Conservation (phyloP, 2,113 vertebrate genomes). For the Syngnathoides biaculeatus region DNA sequence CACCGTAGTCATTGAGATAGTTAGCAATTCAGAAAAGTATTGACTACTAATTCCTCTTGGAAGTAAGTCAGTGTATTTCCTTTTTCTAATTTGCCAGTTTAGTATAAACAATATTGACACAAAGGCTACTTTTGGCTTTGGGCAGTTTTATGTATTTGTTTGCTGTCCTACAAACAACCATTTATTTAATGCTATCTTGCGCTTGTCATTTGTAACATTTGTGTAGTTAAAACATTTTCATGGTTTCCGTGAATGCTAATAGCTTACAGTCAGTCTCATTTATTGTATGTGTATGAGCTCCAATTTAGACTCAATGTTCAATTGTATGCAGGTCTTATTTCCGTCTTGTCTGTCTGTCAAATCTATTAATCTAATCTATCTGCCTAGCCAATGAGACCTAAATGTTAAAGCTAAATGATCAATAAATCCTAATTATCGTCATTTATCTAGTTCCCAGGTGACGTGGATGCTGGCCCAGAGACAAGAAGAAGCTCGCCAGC, state of each 20-base stretch:
- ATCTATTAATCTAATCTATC: too few species aligned
- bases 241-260: constrained; percentile 15
- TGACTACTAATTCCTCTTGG: too few species aligned
- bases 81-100: too few species aligned
- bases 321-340: not conserved
- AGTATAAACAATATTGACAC: too few species aligned
- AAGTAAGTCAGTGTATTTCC: too few species aligned
- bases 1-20: not conserved
- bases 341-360: too few species aligned
- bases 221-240: constrained; percentile 2
- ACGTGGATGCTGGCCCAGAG: constrained; percentile 99
- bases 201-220: not conserved
- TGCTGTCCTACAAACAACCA: not conserved
- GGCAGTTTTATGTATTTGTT: too few species aligned
- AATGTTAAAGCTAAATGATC: too few species aligned
- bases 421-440: not conserved
- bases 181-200: not conserved
- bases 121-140: too few species aligned
- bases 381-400: too few species aligned
- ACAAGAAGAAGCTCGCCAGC: constrained; percentile 90
- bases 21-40: not conserved
- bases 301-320: constrained; percentile 21
- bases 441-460: constrained; percentile 87
- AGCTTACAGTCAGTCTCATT: constrained; percentile 15
- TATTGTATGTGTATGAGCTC: constrained; percentile 32